Conservation (phyloP, 2,888 invertebrate species). For the Rosalia funebris region DNA sequence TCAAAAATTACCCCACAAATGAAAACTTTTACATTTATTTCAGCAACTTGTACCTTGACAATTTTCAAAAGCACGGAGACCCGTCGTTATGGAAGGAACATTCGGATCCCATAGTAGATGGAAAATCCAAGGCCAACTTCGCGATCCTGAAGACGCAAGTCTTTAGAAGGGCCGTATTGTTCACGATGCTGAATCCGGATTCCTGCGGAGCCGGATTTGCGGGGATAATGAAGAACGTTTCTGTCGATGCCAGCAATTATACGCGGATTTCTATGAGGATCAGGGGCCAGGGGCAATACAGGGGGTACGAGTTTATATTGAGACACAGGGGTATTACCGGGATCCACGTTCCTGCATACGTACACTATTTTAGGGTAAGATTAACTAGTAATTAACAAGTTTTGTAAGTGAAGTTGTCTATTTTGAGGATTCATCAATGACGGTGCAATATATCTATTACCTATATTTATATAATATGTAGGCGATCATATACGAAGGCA, state of each 20-base stretch:
- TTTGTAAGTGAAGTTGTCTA: too few relatives aligned
- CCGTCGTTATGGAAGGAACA: conserved; percentile 59
- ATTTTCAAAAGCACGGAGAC: conserved; percentile 8
- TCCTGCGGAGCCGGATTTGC: conserved; percentile 64
- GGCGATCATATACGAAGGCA: too few relatives aligned
- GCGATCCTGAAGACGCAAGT: conserved; percentile 59
- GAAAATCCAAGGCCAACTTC: conserved; percentile 63
- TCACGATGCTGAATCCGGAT: conserved; percentile 63
- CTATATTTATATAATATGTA: too few relatives aligned
- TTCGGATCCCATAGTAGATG: conserved; percentile 61
- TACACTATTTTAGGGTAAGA: conserved; percentile 55
- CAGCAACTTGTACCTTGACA: conserved; percentile 9
- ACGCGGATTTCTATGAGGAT: conserved; percentile 54
- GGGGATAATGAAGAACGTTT: conserved; percentile 56
- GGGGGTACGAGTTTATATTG: conserved; percentile 62
- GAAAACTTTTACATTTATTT: too few relatives aligned
- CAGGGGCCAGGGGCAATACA: conserved; percentile 61
- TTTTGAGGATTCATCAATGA: too few relatives aligned
- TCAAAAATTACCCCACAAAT: too few relatives aligned
- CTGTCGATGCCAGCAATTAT: conserved; percentile 56
- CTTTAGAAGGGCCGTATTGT: conserved; percentile 62
- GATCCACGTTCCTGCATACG: conserved; percentile 54
- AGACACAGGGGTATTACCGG: conserved; percentile 58
- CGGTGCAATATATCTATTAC: too few relatives aligned
- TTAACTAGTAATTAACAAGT: too few relatives aligned